Evolutionary conservation across 1,140 invertebrate genomes (phyloP), one percentile per base, ranked within the genome.

Genomic region (Drosophila gunungcola): DNA sequence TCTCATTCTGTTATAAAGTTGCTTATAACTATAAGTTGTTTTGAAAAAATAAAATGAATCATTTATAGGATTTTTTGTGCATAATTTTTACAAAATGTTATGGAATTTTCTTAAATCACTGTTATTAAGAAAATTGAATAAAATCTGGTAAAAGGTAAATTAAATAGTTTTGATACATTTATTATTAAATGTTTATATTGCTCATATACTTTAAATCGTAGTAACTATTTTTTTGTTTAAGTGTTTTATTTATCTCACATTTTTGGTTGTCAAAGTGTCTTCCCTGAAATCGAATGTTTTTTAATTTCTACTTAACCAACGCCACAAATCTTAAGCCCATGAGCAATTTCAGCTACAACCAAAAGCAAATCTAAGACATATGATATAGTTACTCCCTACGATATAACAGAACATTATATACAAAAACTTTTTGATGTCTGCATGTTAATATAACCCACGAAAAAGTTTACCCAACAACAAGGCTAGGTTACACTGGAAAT

Each of bases 381-480:
- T 70, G 64, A 69, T 69, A 73, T 49, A 49, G 49, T 70, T 43
- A 73, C 55, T 34, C 51, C 39, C 39, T 55, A 64, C 34, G 16
- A 74, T 55, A 69, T 49, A 62, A 39, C 32, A 12, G 16, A 65
- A 51, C 52, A 42, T 12, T 36, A 56, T 38, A 61, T 13, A 69
- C 43, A 60, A 45, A 27, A 62, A 51, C 76, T 82, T 89, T 86
- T 88, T 79, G 80, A 78, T 88, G 79, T 88, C 84, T 88, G 84
- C 80, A 88, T 88, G 80, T 88, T 88, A 80, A 86, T 75, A 55
- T 74, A 73, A 53, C 62, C 67, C 73, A 70, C 72, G 58, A 73
- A 63, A 62, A 67, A 43, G 27, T 41, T 51, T 51, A 36, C 57
- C 60, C 60, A 48, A 46, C 36, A 51, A 41, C 34, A 53, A 51